Evolutionary conservation across 92 coral and sea anemone genomes (phyloP), one percentile per base, ranked within the genome.

Genomic region (Phenganax stokvisi): DNA sequence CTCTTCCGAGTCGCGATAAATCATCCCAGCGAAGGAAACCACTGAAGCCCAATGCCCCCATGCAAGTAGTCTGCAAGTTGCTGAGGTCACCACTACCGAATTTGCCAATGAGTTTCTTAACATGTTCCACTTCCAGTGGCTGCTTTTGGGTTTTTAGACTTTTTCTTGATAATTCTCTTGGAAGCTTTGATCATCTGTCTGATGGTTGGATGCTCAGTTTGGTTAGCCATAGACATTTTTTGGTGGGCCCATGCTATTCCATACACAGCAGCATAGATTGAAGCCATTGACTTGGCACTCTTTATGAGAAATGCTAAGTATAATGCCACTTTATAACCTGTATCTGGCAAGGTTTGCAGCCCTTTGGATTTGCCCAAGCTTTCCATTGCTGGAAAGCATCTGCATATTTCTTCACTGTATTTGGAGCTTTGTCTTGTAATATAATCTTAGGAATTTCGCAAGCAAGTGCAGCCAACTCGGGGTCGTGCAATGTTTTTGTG

Each of bases 21-120:
- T 77, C 84, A 44, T 69, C 79, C 80, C 84, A 77, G 10, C 84
- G 67, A 17, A 79, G 62, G 65, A 77, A 83, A 27, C 74, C 87
- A 6, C 68, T 28, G 30, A 85, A 85, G 10, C 74, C 79, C 4
- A 85, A 58, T 47, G 87, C 13, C 7, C 51, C 54, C 6, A 85
- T 69, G 67, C 77, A 76, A 2, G 74, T 57, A 54, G 68, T 85
- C 75, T 80, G 81, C 8, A 72, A 72, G 64, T 27, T 56, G 55
- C 54, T 16, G 11, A 54, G 57, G 12, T 84, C 61, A 3, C 83
- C 73, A 0, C 15, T 8, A 44, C 81, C 76, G 47, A 68, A 66
- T 51, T 80, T 80, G 20, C 8, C 30, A 27, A 80, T 27, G 16
- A 80, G 31, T 53, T 16, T 27, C 56, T 66, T 67, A 4, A 80